phyloP scores from a whole-genome alignment of 2,797 vertebrate genomes.

The Crocodylus rhombifer region DNA sequence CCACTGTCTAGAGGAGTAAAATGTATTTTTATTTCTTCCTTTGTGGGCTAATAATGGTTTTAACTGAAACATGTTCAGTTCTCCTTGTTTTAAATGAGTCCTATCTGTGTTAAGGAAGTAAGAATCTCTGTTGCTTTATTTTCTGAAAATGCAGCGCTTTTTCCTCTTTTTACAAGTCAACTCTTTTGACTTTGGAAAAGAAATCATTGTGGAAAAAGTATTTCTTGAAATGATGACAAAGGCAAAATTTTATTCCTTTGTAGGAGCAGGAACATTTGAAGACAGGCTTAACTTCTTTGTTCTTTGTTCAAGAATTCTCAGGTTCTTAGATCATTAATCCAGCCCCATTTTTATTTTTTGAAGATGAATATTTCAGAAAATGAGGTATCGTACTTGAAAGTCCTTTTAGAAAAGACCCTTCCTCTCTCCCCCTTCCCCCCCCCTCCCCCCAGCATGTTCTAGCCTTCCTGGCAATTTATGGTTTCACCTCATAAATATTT shows the following conservation, averaged over 20 bases:
- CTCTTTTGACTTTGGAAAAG: slow-evolving; percentile 36
- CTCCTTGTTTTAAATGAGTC: slow-evolving; percentile 42
- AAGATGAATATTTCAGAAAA: slow-evolving; percentile 66
- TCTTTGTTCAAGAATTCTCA: slow-evolving; percentile 61
- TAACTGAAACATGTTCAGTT: slow-evolving; percentile 53
- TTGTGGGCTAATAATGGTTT: slow-evolving; percentile 37
- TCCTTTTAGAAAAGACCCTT: slow-evolving; percentile 66
- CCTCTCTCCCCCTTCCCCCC: slow-evolving; percentile 7
- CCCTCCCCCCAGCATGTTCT: neutral
- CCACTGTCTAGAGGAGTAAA: neutral
- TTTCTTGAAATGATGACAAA: slow-evolving; percentile 74
- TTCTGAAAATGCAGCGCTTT: neutral
- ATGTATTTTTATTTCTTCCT: slow-evolving; percentile 21
- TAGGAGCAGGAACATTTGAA: slow-evolving; percentile 75
- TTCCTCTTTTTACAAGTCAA: slow-evolving; percentile 33
- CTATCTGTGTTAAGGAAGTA: slow-evolving; percentile 60
- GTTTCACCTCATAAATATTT: slow-evolving; percentile 77
- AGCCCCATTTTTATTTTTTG: slow-evolving; percentile 58
- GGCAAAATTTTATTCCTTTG: slow-evolving; percentile 75
- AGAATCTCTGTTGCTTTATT: slow-evolving; percentile 28
- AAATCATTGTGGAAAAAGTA: slow-evolving; percentile 57
- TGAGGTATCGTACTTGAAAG: slow-evolving; percentile 67
- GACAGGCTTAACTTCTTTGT: slow-evolving; percentile 58
- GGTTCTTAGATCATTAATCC: slow-evolving; percentile 67
- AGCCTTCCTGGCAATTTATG: slow-evolving; percentile 55